Evolutionary conservation across 1,140 invertebrate genomes (phyloP).

Genomic region (Caenorhabditis latens): DNA sequence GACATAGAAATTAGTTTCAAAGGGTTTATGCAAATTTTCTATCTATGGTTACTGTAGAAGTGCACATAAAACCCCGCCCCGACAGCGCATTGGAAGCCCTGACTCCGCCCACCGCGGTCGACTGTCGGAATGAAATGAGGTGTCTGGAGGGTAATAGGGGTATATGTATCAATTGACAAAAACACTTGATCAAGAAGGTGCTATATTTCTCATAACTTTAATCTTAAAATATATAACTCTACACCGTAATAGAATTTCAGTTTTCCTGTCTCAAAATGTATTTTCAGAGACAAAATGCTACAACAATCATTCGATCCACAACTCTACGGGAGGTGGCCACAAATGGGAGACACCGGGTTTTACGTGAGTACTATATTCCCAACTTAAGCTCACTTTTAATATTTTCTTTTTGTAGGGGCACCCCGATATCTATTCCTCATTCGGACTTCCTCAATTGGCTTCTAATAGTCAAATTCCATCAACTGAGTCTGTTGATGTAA

Average conservation of each 20-base stretch:
- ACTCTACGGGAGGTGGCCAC: constrained; percentile 37
- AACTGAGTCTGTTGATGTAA: neutral
- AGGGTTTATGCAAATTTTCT: constrained; percentile 35
- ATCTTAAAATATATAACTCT: neutral
- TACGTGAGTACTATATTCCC: neutral
- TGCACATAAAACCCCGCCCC: neutral
- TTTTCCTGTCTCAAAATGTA: neutral
- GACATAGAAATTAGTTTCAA: constrained; percentile 1
- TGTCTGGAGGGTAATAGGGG: constrained; percentile 41
- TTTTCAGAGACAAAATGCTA: constrained; percentile 42
- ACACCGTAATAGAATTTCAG: no score
- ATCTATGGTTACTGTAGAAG: constrained; percentile 1
- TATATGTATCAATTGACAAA: constrained; percentile 40
- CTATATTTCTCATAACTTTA: neutral
- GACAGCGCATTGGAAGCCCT: constrained; percentile 21
- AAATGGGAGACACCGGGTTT: constrained; percentile 5
- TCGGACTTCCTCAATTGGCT: constrained; percentile 2
- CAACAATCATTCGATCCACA: constrained; percentile 37
- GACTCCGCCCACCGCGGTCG: constrained; percentile 1
- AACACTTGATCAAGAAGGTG: neutral
- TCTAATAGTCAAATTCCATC: neutral
- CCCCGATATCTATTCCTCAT: neutral
- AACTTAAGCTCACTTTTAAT: neutral
- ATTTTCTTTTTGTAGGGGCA: neutral
- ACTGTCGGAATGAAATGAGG: constrained; percentile 21